These are phyloP conservation scores for Drosophila nr. fundita DNA, from an alignment of 2,888 invertebrate genomes.

Conservation along the genomic window DNA sequence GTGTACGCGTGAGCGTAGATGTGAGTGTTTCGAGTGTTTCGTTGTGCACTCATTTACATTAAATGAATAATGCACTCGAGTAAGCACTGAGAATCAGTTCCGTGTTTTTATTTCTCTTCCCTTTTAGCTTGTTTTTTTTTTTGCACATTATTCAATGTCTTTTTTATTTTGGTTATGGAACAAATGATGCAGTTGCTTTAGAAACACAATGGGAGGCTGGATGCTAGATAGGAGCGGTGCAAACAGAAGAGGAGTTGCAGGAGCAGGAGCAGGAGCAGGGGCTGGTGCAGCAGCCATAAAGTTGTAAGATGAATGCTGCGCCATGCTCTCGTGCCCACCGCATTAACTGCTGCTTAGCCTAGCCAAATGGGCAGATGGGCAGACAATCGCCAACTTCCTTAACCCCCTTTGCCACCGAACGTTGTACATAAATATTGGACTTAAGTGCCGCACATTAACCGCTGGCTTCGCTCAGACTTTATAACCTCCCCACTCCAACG, in stretches of 20 bases:
- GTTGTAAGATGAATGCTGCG: slow-evolving; percentile 51
- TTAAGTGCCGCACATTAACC: slow-evolving; percentile 68
- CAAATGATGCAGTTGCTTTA: slow-evolving; percentile 7
- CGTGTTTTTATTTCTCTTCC: slow-evolving; percentile 20
- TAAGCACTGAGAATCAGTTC: slow-evolving; percentile 48
- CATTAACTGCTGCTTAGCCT: slow-evolving; percentile 51
- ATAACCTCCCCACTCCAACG: background rate
- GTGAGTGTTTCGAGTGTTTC: slow-evolving; percentile 14
- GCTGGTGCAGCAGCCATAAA: slow-evolving; percentile 36
- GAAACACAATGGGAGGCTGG: background rate
- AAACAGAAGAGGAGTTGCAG: background rate
- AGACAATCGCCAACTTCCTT: background rate
- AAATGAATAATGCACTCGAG: slow-evolving; percentile 76
- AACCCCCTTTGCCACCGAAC: slow-evolving; percentile 36
- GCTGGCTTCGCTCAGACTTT: slow-evolving; percentile 38
- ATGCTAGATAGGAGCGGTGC: background rate
- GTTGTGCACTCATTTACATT: slow-evolving; percentile 69
- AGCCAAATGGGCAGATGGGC: slow-evolving; percentile 5
- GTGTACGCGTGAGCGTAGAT: background rate
- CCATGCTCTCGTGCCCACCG: slow-evolving; percentile 42
- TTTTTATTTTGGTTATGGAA: slow-evolving; percentile 11
- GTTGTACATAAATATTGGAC: slow-evolving; percentile 56
- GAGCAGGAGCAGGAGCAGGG: slow-evolving; percentile 9
- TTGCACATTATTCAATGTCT: slow-evolving; percentile 1
- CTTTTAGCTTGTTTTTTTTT: slow-evolving; percentile 10